phyloP scores from a whole-genome alignment of 2,888 invertebrate genomes.

The Tiliacea aurago region DNA sequence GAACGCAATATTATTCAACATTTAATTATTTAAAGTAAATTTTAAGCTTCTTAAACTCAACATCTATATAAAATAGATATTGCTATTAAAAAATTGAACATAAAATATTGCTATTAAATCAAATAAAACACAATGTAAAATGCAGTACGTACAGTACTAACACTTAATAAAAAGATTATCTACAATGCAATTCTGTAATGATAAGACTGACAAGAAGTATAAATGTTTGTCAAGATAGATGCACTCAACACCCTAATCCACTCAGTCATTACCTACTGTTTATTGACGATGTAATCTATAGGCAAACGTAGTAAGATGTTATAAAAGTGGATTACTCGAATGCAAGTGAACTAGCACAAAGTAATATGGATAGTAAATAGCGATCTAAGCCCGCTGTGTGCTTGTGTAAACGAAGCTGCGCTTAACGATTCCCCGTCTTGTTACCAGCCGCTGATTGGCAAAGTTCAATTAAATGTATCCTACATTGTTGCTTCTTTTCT shows the following conservation, averaged over 20 bases:
- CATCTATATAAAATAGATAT: too few relatives aligned
- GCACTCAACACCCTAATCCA: neutral
- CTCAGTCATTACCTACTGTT: neutral
- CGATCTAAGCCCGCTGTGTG: slow-evolving; percentile 37
- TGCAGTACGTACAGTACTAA: too few relatives aligned
- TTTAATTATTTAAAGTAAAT: too few relatives aligned
- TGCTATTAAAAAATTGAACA: too few relatives aligned
- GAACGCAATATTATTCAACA: too few relatives aligned
- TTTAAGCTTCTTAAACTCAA: too few relatives aligned
- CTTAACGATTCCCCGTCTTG: slow-evolving; percentile 67
- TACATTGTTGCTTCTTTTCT: slow-evolving; percentile 58
- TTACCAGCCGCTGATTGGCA: slow-evolving; percentile 71
- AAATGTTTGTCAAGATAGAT: neutral
- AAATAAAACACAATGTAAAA: too few relatives aligned
- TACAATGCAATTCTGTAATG: too few relatives aligned
- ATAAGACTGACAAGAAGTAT: too few relatives aligned
- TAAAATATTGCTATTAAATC: too few relatives aligned
- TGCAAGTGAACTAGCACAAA: slow-evolving; percentile 47
- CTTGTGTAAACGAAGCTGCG: slow-evolving; percentile 65
- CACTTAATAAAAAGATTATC: too few relatives aligned
- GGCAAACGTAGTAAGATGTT: neutral
- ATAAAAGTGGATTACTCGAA: slow-evolving; percentile 13
- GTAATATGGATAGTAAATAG: slow-evolving; percentile 47
- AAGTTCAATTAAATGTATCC: slow-evolving; percentile 73
- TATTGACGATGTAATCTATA: neutral